These are phyloP conservation scores for Drosophila prostipennis DNA, from an alignment of 2,888 invertebrate genomes.

Conservation along the genomic window DNA sequence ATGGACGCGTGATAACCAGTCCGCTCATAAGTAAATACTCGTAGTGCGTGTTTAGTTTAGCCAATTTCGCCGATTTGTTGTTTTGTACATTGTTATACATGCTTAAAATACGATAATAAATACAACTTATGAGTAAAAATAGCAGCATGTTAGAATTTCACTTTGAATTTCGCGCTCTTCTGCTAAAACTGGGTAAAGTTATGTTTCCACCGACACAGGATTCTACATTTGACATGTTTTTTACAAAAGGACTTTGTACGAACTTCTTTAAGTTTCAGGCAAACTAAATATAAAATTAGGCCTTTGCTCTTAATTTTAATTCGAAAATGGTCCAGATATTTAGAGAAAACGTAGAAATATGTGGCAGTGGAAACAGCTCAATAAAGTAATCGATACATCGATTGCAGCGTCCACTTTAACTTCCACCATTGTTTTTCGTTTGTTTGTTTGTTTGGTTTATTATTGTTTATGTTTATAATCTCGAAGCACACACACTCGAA, in stretches of 20 bases:
- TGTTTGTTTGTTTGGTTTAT: conserved; percentile 18
- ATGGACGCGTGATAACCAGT: conserved; percentile 46
- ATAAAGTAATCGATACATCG: background rate
- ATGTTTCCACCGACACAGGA: background rate
- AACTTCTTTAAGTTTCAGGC: background rate
- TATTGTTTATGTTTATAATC: conserved; percentile 17
- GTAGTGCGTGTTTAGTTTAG: conserved; percentile 68
- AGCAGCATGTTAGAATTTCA: background rate
- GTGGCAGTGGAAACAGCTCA: background rate
- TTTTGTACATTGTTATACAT: conserved; percentile 78
- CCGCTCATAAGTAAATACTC: conserved; percentile 40
- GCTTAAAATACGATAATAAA: conserved; percentile 67
- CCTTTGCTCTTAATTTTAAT: background rate
- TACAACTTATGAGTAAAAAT: conserved; percentile 39
- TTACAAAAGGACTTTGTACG: background rate
- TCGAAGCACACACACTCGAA: conserved; percentile 48
- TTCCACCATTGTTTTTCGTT: conserved; percentile 1
- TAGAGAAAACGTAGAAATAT: background rate
- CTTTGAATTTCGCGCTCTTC: conserved; percentile 13
- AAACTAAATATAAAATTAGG: background rate
- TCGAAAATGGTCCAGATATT: background rate
- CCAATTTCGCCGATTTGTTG: conserved; percentile 72
- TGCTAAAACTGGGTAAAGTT: background rate
- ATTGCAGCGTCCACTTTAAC: background rate
- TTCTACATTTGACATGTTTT: background rate